phyloP scores from a whole-genome alignment of 2,888 invertebrate genomes.

The Baronia brevicornis region DNA sequence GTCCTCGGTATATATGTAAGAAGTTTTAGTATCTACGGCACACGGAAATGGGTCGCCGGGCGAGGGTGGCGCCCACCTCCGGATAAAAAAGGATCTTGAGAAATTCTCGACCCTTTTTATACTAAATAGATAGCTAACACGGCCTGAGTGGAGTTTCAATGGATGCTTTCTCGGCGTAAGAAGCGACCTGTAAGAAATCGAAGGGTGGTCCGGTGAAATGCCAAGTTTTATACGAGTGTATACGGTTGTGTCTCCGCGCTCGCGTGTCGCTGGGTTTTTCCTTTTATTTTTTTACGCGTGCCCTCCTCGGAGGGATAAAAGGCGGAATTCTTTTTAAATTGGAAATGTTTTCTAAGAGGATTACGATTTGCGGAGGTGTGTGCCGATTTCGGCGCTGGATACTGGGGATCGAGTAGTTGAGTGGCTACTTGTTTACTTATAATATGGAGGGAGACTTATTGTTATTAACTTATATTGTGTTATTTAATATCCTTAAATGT shows the following conservation, averaged over 20 bases:
- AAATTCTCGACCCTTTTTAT: constrained; percentile 74
- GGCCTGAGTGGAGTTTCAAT: constrained; percentile 76
- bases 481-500: too few relatives aligned
- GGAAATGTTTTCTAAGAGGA: constrained; percentile 76
- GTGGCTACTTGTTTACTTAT: constrained; percentile 44
- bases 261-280: constrained; percentile 66
- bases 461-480: neutral
- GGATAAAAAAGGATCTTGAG: constrained; percentile 71
- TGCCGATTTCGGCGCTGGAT: constrained; percentile 45
- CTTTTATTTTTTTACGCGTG: constrained; percentile 73
- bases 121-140: constrained; percentile 76
- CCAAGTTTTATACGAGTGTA: constrained; percentile 42
- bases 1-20: neutral
- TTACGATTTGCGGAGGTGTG: constrained; percentile 73
- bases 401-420: constrained; percentile 55
- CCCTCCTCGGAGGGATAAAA: constrained; percentile 69
- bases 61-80: constrained; percentile 34
- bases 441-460: constrained; percentile 31
- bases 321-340: constrained; percentile 74
- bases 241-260: constrained; percentile 24
- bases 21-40: constrained; percentile 5
- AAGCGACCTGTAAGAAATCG: constrained; percentile 73
- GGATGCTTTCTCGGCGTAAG: constrained; percentile 72
- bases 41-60: constrained; percentile 9
- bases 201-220: constrained; percentile 51